Evolutionary conservation across 2,888 invertebrate species (phyloP).

Genomic region (Nomada hirtipes): DNA sequence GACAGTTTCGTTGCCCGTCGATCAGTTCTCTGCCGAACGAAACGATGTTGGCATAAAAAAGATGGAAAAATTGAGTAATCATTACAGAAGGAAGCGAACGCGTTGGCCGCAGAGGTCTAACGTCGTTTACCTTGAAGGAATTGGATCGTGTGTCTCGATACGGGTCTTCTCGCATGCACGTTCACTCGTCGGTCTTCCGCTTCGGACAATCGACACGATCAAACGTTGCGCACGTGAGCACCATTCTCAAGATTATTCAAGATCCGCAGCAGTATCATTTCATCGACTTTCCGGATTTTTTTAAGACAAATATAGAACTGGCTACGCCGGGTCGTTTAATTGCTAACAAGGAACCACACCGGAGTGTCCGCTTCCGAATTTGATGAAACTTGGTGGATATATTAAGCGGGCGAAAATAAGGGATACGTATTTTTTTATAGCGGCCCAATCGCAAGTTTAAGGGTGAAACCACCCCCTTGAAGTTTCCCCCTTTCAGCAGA

Average conservation of each 20-base stretch:
- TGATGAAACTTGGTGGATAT: no score
- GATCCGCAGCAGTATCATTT: not conserved
- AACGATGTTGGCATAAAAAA: not conserved
- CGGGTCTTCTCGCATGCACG: conserved; percentile 46
- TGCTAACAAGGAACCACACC: no score
- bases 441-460: no score
- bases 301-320: not conserved
- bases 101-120: conserved; percentile 9
- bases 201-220: conserved; percentile 28
- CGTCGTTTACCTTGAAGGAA: conserved; percentile 58
- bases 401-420: no score
- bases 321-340: no score
- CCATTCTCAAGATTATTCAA: conserved; percentile 21
- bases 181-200: conserved; percentile 48
- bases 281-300: not conserved
- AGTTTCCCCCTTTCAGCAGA: no score
- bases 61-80: not conserved
- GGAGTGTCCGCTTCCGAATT: no score
- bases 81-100: not conserved
- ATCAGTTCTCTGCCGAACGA: not conserved
- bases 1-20: no score
- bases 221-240: conserved; percentile 27
- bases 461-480: no score
- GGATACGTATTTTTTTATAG: no score
- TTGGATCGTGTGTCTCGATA: conserved; percentile 63